These are phyloP conservation scores for Halcyon malimbica DNA, from an alignment of 2,113 vertebrate genomes.

Conservation along the genomic window DNA sequence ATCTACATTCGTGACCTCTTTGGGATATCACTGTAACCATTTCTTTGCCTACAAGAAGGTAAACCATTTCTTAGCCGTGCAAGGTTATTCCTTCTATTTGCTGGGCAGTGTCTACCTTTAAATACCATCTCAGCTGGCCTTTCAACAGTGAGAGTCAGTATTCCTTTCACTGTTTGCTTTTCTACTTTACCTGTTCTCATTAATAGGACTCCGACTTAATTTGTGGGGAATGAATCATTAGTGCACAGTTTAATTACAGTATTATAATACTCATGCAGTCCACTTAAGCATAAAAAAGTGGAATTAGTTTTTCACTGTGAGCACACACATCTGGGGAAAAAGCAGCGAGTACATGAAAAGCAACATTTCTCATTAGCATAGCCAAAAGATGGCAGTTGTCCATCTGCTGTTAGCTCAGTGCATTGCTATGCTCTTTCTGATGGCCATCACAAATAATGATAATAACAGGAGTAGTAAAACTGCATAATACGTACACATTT, in stretches of 20 bases:
- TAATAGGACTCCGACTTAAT: constrained; percentile 19
- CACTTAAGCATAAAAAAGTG: constrained; percentile 44
- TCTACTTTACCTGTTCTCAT: constrained; percentile 32
- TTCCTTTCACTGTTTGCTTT: background rate
- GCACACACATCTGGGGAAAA: constrained; percentile 50
- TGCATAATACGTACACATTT: background rate
- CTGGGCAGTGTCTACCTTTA: background rate
- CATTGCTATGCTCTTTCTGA: constrained; percentile 52
- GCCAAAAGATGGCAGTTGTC: constrained; percentile 56
- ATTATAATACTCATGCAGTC: constrained; percentile 2
- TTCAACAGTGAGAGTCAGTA: background rate
- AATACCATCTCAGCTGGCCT: background rate
- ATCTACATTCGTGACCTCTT: background rate
- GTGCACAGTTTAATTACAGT: constrained; percentile 27
- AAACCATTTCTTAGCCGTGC: background rate
- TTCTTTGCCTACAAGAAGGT: background rate
- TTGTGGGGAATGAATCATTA: constrained; percentile 24
- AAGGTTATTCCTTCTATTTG: background rate
- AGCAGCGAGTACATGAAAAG: constrained; percentile 11
- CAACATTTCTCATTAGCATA: constrained; percentile 62
- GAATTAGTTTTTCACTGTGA: constrained; percentile 14
- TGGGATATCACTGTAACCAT: background rate
- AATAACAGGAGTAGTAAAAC: constrained; percentile 34
- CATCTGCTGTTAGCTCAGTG: constrained; percentile 55
- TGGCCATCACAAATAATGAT: constrained; percentile 38